Conservation (phyloP, 1,140 invertebrate species). For the Pomacea maculata region DNA sequence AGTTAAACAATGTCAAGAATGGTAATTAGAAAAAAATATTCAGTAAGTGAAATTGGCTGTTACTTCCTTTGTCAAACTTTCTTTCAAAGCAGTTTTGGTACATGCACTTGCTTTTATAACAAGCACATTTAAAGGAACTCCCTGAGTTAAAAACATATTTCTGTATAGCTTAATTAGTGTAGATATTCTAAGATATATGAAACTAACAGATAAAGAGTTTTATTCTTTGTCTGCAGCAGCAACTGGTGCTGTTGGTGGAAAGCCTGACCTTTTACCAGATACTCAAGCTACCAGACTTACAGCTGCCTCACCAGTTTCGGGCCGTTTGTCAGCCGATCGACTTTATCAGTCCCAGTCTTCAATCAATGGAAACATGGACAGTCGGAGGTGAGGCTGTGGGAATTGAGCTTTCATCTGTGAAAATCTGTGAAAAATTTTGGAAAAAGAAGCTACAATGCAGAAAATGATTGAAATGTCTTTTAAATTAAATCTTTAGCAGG, state of each 20-base stretch:
- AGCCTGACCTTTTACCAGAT: conserved; percentile 41
- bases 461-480: no score
- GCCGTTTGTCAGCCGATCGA: not conserved
- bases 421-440: no score
- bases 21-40: no score
- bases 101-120: not conserved
- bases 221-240: no score
- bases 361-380: conserved; percentile 12
- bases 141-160: no score
- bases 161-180: no score
- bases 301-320: not conserved
- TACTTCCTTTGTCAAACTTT: not conserved
- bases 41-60: not conserved
- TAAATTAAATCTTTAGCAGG: no score
- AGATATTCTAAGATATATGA: no score
- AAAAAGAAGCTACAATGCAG: no score
- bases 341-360: conserved; percentile 7
- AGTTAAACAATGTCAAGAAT: no score
- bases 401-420: not conserved
- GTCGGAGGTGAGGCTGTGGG: conserved; percentile 2
- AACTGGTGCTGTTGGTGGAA: conserved; percentile 40
- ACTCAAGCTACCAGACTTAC: not conserved
- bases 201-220: no score
- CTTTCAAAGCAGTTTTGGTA: not conserved
- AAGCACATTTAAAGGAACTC: no score